Evolutionary conservation across 2,888 invertebrate genomes (phyloP).

Genomic region (Syritta pipiens): DNA sequence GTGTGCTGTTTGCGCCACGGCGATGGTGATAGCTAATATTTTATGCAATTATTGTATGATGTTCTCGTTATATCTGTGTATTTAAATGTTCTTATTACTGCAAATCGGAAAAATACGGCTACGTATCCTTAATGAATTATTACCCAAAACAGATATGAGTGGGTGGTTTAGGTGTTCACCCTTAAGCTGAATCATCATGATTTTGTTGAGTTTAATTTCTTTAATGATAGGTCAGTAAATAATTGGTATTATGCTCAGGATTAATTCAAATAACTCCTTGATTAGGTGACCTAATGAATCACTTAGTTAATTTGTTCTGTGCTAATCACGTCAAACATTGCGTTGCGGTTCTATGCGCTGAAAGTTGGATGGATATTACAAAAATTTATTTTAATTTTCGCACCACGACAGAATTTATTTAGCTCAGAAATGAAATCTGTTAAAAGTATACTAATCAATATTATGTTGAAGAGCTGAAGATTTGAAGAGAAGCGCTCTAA

Average conservation of each 20-base stretch:
- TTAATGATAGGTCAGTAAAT: constrained; percentile 20
- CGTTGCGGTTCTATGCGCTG: no score
- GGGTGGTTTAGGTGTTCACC: constrained; percentile 27
- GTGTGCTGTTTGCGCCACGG: constrained; percentile 41
- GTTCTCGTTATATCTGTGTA: constrained; percentile 4
- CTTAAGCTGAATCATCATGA: constrained; percentile 33
- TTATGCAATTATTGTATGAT: constrained; percentile 64
- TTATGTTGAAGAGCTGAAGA: no score
- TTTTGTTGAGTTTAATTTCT: constrained; percentile 47
- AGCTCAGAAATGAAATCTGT: no score
- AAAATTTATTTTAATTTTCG: no score
- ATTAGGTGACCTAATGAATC: no score
- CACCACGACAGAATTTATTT: no score
- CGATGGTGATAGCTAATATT: constrained; percentile 59
- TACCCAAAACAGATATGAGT: constrained; percentile 1
- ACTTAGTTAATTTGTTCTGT: no score
- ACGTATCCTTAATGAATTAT: constrained; percentile 38
- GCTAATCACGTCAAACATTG: no score
- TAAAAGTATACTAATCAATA: no score
- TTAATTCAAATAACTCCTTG: no score
- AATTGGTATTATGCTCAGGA: background rate
- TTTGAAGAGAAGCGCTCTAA: no score
- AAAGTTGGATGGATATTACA: no score
- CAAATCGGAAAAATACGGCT: constrained; percentile 60
- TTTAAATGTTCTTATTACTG: constrained; percentile 64